phyloP scores from a whole-genome alignment of 2,888 invertebrate species.

The Dorcus hopei region DNA sequence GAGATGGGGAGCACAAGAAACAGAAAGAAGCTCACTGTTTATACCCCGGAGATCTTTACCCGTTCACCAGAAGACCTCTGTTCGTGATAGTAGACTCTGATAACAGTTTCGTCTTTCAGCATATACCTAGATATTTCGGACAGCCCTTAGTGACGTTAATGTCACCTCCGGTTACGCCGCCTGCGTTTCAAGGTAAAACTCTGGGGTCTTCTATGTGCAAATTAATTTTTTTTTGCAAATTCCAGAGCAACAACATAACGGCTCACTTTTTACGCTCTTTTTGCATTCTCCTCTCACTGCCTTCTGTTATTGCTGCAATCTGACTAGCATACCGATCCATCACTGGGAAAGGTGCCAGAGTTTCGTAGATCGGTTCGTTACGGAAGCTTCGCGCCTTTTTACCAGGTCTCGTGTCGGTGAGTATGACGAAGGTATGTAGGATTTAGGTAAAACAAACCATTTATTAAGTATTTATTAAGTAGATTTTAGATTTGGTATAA shows the following conservation, averaged over 20 bases:
- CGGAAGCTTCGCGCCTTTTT: constrained; percentile 81
- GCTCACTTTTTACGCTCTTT: constrained; percentile 92
- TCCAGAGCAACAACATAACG: constrained; percentile 76
- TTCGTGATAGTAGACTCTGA: constrained; percentile 94
- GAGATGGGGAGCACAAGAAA: constrained; percentile 61
- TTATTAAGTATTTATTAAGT: neutral
- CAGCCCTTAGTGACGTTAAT: constrained; percentile 90
- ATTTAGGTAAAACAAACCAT: constrained; percentile 7
- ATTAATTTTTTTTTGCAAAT: no score
- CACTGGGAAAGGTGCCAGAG: constrained; percentile 90
- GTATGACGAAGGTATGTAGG: constrained; percentile 43
- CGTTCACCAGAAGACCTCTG: constrained; percentile 88
- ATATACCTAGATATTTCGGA: constrained; percentile 86
- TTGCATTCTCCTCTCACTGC: constrained; percentile 91
- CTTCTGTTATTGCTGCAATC: constrained; percentile 87
- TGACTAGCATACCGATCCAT: constrained; percentile 78
- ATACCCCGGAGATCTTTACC: constrained; percentile 90
- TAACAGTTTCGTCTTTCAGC: constrained; percentile 89
- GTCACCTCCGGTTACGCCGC: constrained; percentile 89
- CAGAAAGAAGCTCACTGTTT: constrained; percentile 74
- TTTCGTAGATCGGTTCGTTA: constrained; percentile 84
- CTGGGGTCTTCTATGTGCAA: neutral
- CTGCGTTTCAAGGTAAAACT: constrained; percentile 72
- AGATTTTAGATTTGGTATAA: neutral
- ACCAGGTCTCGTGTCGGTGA: constrained; percentile 79